Conservation (phyloP, 2,113 vertebrate genomes). For the Hypanus sabinus region DNA sequence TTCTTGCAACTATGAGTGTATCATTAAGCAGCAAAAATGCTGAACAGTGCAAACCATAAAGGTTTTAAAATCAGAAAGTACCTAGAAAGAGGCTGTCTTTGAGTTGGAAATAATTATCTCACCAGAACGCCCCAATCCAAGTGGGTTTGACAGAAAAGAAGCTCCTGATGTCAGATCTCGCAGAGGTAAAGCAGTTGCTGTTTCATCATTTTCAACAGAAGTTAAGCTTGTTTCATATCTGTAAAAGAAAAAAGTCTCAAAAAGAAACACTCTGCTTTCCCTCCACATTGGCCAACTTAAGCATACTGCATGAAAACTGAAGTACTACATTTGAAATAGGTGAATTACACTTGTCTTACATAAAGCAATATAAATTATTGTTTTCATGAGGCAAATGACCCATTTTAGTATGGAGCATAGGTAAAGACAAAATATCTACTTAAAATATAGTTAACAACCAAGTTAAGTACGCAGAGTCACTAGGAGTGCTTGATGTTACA, state of each 20-base stretch:
- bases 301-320: background rate
- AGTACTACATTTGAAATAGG: background rate
- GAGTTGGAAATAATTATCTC: conserved; percentile 57
- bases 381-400: background rate
- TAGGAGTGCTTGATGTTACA: background rate
- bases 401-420: background rate
- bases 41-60: conserved; percentile 32
- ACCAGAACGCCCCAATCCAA: conserved; percentile 72
- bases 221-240: conserved; percentile 56
- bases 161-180: conserved; percentile 51
- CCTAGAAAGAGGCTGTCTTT: background rate
- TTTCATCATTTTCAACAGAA: conserved; percentile 48
- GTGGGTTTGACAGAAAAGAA: conserved; percentile 56
- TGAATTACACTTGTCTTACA: background rate
- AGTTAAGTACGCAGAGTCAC: background rate
- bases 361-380: background rate
- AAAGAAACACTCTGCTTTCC: background rate
- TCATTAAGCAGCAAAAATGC: conserved; percentile 15
- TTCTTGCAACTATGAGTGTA: background rate
- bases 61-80: conserved; percentile 32
- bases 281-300: background rate
- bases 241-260: conserved; percentile 38
- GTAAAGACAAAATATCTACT: background rate
- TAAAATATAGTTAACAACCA: background rate
- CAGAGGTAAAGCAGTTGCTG: conserved; percentile 51